Conservation (phyloP, 2,113 vertebrate genomes). For the Nothobranchius furzeri region DNA sequence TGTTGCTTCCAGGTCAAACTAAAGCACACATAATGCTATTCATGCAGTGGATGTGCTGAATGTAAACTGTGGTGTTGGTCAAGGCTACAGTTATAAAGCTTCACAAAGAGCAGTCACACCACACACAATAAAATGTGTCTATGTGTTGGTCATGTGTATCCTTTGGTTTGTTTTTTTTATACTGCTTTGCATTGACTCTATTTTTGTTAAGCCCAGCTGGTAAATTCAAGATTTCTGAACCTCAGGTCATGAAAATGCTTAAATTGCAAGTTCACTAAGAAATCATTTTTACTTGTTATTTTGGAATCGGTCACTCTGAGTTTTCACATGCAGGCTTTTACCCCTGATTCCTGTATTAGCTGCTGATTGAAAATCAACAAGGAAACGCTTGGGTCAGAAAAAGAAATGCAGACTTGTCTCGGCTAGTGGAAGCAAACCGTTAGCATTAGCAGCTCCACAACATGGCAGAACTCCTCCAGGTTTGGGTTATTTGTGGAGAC, state of each 20-base stretch:
- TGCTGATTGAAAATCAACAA: too few relatives aligned
- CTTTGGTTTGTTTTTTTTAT: constrained; percentile 22
- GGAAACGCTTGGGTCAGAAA: too few relatives aligned
- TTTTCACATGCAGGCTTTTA: too few relatives aligned
- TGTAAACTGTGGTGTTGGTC: constrained; percentile 18
- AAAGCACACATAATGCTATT: constrained; percentile 21
- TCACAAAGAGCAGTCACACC: constrained; percentile 42
- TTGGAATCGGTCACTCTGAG: too few relatives aligned
- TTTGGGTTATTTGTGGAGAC: too few relatives aligned
- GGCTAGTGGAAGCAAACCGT: too few relatives aligned
- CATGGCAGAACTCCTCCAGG: too few relatives aligned
- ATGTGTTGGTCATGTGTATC: constrained; percentile 32
- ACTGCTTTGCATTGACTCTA: constrained; percentile 57
- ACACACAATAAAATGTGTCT: constrained; percentile 34
- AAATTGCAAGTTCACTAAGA: not conserved
- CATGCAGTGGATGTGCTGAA: constrained; percentile 6
- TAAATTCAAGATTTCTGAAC: constrained; percentile 50
- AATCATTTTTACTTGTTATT: too few relatives aligned
- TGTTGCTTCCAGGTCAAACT: constrained; percentile 44
- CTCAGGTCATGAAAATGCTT: constrained; percentile 48
- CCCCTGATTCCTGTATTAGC: too few relatives aligned
- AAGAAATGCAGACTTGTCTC: too few relatives aligned
- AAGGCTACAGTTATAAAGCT: constrained; percentile 45
- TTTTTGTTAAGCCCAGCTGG: constrained; percentile 63
- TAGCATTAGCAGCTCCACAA: too few relatives aligned